Percentiles rank a stretch among this genome's conserved stretches.
phyloP scores from a whole-genome alignment of 2,113 vertebrate species.

The Xyliphius kryptos region DNA sequence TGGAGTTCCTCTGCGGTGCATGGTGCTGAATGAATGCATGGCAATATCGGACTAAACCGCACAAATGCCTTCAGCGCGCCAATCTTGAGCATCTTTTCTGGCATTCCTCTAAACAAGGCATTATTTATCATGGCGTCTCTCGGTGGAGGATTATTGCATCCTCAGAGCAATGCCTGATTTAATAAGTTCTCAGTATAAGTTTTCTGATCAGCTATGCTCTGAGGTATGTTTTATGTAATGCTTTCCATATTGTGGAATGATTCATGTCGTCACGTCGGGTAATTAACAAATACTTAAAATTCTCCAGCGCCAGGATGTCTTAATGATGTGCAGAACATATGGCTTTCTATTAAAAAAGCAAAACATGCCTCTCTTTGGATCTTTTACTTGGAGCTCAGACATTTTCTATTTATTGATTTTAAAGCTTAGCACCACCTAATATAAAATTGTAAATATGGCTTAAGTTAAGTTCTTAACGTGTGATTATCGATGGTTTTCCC shows the following conservation, averaged over 20 bases:
- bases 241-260: conserved; percentile 12
- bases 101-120: conserved; percentile 5
- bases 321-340: conserved; percentile 15
- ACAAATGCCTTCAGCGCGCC: background rate
- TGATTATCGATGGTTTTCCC: too few species aligned
- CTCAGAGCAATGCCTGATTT: conserved; percentile 11
- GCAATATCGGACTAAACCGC: background rate
- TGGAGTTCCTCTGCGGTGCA: conserved; percentile 2
- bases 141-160: background rate
- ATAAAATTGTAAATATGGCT: too few species aligned
- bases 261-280: conserved; percentile 19
- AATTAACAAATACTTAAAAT: conserved; percentile 38
- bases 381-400: conserved; percentile 13
- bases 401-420: too few species aligned
- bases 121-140: conserved; percentile 14
- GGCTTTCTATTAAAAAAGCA: conserved; percentile 22
- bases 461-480: too few species aligned
- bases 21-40: conserved; percentile 10
- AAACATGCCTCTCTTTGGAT: conserved; percentile 16
- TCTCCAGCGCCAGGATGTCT: conserved; percentile 8
- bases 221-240: conserved; percentile 17
- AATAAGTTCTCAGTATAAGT: conserved; percentile 14
- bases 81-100: conserved; percentile 8
- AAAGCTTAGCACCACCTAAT: too few species aligned
- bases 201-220: conserved; percentile 3